Percentiles rank a stretch among this genome's conserved stretches.
phyloP scores from a whole-genome alignment of 2,797 vertebrate genomes.

The Pelodytes ibericus region DNA sequence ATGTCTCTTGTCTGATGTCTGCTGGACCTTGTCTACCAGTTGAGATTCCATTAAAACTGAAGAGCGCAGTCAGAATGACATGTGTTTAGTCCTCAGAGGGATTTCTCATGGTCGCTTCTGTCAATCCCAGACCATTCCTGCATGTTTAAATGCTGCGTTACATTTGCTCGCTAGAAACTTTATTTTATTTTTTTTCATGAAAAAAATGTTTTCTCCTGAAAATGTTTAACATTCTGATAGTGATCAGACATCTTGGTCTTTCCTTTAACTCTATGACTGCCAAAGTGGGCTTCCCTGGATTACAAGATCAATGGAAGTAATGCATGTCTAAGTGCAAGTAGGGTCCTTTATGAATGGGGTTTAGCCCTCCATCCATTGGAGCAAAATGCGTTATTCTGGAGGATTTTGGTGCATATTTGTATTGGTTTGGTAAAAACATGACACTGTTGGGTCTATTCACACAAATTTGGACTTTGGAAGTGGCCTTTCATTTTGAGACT shows the following conservation, averaged over 20 bases:
- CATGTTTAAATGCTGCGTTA: background rate
- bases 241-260: no score
- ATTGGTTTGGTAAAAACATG: no score
- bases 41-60: slow-evolving; percentile 21
- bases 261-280: no score
- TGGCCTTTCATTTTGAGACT: no score
- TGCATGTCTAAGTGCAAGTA: no score
- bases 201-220: background rate
- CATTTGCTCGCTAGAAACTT: background rate
- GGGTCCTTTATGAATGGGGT: background rate
- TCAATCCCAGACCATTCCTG: background rate
- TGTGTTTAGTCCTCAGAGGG: slow-evolving; percentile 21
- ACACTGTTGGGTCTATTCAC: no score
- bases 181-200: background rate
- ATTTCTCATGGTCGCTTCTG: background rate
- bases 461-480: no score
- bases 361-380: background rate
- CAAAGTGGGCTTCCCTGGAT: no score
- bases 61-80: slow-evolving; percentile 18
- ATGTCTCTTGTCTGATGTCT: background rate
- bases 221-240: background rate
- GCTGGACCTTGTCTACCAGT: slow-evolving; percentile 24
- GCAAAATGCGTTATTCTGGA: no score
- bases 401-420: no score
- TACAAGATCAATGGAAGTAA: no score